Conservation (phyloP, 2,113 vertebrate genomes). For the Beaufortia kweichowensis region DNA sequence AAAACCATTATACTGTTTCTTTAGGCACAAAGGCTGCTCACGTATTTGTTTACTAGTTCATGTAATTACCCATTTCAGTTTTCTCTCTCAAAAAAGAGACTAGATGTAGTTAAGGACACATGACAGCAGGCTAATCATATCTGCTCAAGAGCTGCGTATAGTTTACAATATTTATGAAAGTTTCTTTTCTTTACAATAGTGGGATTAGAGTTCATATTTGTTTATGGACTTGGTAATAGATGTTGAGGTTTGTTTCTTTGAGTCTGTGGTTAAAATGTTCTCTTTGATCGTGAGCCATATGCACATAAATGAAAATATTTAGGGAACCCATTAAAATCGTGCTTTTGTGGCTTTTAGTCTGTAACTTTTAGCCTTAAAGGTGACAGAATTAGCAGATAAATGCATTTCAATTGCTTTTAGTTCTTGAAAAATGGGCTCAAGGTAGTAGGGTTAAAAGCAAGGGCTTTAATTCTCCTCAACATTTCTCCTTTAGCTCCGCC, state of each 20-base stretch:
- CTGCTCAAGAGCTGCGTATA: neutral
- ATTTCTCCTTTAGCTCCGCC: too few relatives aligned
- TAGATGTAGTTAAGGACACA: constrained; percentile 50
- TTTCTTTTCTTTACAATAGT: constrained; percentile 1
- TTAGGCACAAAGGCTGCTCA: constrained; percentile 46
- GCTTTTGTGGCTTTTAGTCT: neutral
- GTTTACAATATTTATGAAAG: constrained; percentile 5
- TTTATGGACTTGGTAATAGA: constrained; percentile 53
- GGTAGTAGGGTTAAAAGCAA: neutral
- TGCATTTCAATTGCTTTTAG: neutral
- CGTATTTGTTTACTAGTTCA: constrained; percentile 58
- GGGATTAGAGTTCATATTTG: constrained; percentile 42
- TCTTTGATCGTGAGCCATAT: neutral
- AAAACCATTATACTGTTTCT: constrained; percentile 38
- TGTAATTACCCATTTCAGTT: constrained; percentile 63
- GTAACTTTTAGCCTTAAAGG: constrained; percentile 31
- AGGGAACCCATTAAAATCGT: too few relatives aligned
- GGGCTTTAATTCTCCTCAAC: too few relatives aligned
- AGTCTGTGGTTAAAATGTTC: neutral
- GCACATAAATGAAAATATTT: neutral
- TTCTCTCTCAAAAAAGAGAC: constrained; percentile 60
- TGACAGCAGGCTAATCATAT: constrained; percentile 22
- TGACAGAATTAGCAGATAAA: neutral
- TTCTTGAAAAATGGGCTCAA: neutral
- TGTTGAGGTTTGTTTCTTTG: constrained; percentile 35